phyloP scores from a whole-genome alignment of 2,797 vertebrate species.

The Typhlichthys subterraneus region DNA sequence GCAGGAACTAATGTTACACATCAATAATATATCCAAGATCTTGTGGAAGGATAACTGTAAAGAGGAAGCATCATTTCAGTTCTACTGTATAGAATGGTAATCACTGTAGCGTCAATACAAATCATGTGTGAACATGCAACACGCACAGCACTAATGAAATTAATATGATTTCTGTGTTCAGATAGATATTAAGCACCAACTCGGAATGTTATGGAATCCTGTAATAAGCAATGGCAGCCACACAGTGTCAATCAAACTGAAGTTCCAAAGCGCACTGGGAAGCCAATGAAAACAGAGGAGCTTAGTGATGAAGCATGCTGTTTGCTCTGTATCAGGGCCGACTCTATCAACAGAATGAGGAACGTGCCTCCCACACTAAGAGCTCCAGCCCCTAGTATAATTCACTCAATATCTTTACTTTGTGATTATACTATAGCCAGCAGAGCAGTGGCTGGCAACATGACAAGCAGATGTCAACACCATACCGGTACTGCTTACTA shows the following conservation, averaged over 20 bases:
- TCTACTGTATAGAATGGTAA: slow-evolving; percentile 22
- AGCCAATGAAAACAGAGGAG: slow-evolving; percentile 44
- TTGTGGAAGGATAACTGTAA: slow-evolving; percentile 31
- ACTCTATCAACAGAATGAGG: slow-evolving; percentile 4
- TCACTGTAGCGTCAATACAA: slow-evolving; percentile 19
- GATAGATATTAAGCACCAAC: slow-evolving; percentile 29
- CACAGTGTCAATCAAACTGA: slow-evolving; percentile 24
- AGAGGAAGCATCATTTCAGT: slow-evolving; percentile 14
- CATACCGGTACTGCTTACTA: slow-evolving; percentile 40
- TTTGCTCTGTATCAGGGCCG: slow-evolving; percentile 34
- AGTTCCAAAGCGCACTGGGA: slow-evolving; percentile 8
- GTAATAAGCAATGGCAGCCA: slow-evolving; percentile 24
- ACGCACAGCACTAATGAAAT: slow-evolving; percentile 31
- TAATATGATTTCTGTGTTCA: slow-evolving; percentile 32
- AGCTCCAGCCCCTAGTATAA: slow-evolving; percentile 37
- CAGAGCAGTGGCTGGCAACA: slow-evolving; percentile 28
- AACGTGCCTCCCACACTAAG: slow-evolving; percentile 17
- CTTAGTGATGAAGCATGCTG: slow-evolving; percentile 17
- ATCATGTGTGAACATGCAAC: slow-evolving; percentile 6
- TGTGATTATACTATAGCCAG: slow-evolving; percentile 36
- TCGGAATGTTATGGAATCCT: slow-evolving; percentile 15
- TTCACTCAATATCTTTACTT: slow-evolving; percentile 46
- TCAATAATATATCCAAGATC: slow-evolving; percentile 15
- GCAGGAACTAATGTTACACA: slow-evolving; percentile 12
- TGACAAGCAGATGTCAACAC: slow-evolving; percentile 17